These are phyloP conservation scores for Kryphioiulus occultus DNA, from an alignment of 2,888 invertebrate genomes.

Conservation along the genomic window DNA sequence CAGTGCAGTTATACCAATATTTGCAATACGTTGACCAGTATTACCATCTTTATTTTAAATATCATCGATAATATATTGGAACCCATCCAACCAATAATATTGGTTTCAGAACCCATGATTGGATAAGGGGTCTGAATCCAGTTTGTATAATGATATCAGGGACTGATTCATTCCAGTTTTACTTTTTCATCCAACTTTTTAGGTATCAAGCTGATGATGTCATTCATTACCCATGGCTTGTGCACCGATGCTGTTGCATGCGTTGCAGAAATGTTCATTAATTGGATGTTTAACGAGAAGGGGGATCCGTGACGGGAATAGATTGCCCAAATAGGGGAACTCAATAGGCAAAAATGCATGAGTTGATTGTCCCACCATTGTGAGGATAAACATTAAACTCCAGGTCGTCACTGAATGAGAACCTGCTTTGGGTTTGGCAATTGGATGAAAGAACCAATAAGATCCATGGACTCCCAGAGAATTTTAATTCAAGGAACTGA, in stretches of 20 bases:
- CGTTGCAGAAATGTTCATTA: slow-evolving; percentile 24
- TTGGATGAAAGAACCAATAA: background rate
- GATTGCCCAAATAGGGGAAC: background rate
- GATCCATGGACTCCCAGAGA: background rate
- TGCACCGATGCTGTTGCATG: slow-evolving; percentile 25
- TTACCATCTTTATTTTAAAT: no score
- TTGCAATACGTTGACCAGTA: no score
- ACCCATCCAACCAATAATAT: background rate
- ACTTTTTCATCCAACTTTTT: no score
- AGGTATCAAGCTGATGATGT: slow-evolving; percentile 1
- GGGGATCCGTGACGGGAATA: slow-evolving; percentile 9
- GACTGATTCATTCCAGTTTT: background rate
- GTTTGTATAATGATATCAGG: background rate
- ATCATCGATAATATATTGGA: no score
- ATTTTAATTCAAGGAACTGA: slow-evolving; percentile 20
- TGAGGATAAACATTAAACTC: slow-evolving; percentile 27
- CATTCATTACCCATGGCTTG: slow-evolving; percentile 25
- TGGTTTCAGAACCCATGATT: background rate
- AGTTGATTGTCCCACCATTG: background rate
- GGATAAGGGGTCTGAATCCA: background rate
- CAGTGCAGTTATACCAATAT: no score
- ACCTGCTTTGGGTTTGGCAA: background rate
- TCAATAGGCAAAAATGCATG: background rate
- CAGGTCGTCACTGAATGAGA: slow-evolving; percentile 1
- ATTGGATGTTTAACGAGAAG: slow-evolving; percentile 32